Evolutionary conservation across 1,140 invertebrate species (phyloP), one percentile per base, ranked within the genome.

Genomic region (Ceratina japonica): DNA sequence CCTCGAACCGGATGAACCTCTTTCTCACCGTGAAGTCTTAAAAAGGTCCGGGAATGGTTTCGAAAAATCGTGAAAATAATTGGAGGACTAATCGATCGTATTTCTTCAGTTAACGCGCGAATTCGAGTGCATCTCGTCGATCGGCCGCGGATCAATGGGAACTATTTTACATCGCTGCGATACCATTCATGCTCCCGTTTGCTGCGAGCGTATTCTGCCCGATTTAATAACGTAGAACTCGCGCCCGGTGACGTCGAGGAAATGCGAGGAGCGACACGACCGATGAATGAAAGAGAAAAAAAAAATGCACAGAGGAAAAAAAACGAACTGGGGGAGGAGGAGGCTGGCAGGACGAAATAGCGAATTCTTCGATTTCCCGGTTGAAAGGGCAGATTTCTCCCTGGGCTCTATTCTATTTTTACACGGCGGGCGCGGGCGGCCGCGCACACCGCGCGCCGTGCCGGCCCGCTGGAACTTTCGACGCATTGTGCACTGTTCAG

Each of bases 151-250:
- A 22, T 56, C 49, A 16, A 16, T 22, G 37, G 16, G 22, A 69
- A 51, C 54, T 31, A 37, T 31, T n/a, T 10, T 10, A 44, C 10
- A 44, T 44, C 10, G 37, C 2, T 44, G 37, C 5, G 10, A 44
- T 44, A 10, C 37, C 37, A 44, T 44, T 44, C 37, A 44, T 2
- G 10, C 5, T 3, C 7, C 37, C 7, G 37, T 37, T 3, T 7
- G 20, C 49, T 24, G 24, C n/a, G 52, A 27, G 49, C 15, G n/a
- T 63, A 63, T 71, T 62, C 27, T 20, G 27, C 49, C n/a, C 73
- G 58, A 77, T 77, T 63, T 77, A 75, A 75, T 75, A 75, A 66
- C 73, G 52, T 20, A 16, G 10, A 16, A 3, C 15, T 31, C 74
- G 51, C 74, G 51, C 16, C 5, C 37, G n/a, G 15, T 22, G n/a